Conservation (phyloP, 2,113 vertebrate species). For the Coreoperca whiteheadi region DNA sequence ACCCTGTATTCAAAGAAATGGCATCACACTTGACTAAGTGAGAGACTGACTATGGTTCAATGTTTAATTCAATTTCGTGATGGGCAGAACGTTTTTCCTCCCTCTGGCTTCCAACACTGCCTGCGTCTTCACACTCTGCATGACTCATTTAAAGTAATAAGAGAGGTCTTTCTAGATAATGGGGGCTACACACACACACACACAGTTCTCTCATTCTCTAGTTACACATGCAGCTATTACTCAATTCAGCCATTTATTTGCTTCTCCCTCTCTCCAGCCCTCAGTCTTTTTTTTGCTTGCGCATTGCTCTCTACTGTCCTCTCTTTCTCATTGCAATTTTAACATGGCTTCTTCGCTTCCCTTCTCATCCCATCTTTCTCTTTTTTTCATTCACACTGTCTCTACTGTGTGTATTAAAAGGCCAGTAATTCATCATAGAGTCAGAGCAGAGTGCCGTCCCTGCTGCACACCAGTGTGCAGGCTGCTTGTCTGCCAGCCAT, state of each 20-base stretch:
- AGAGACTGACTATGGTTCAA: slow-evolving; percentile 59
- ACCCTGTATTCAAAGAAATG: slow-evolving; percentile 50
- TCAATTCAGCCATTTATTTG: slow-evolving; percentile 27
- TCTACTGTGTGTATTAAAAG: slow-evolving; percentile 73
- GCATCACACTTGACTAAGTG: slow-evolving; percentile 60
- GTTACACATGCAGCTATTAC: slow-evolving; percentile 33
- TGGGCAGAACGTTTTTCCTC: slow-evolving; percentile 30
- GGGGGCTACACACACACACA: slow-evolving; percentile 1
- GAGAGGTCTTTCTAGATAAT: slow-evolving; percentile 50
- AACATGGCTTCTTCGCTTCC: slow-evolving; percentile 21
- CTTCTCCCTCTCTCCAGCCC: background rate
- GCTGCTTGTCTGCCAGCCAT: slow-evolving; percentile 67
- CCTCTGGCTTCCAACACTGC: slow-evolving; percentile 43
- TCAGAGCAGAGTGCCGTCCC: slow-evolving; percentile 60
- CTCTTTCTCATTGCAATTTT: slow-evolving; percentile 30
- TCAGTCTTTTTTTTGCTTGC: slow-evolving; percentile 3
- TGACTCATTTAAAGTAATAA: slow-evolving; percentile 63
- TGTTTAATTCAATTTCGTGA: slow-evolving; percentile 68
- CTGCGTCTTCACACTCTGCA: slow-evolving; percentile 47
- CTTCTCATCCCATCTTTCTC: slow-evolving; percentile 31
- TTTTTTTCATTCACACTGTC: slow-evolving; percentile 24
- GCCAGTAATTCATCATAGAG: slow-evolving; percentile 80
- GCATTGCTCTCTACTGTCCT: slow-evolving; percentile 8
- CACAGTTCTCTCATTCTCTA: slow-evolving; percentile 22
- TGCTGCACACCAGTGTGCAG: slow-evolving; percentile 60